Percentiles rank a stretch among this genome's conserved stretches.
Conservation (phyloP, 1,140 invertebrate species). For the Rhyacophila brunnea region DNA sequence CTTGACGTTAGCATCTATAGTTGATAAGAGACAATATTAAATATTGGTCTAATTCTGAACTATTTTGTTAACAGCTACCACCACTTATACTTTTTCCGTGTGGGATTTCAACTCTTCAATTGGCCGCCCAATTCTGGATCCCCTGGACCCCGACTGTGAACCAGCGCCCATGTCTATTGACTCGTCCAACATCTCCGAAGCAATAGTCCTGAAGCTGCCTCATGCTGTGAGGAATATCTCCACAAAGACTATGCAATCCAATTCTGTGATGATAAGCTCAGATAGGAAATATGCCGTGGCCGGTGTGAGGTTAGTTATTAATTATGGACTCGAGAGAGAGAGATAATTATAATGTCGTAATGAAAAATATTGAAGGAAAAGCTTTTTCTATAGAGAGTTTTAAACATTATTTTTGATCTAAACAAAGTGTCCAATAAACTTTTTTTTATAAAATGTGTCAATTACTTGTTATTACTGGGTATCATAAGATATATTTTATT, state of each 20-base stretch:
- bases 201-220: slow-evolving; percentile 74
- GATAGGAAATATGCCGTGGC: slow-evolving; percentile 91
- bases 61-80: slow-evolving; percentile 56
- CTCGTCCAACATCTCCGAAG: slow-evolving; percentile 48
- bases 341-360: neutral
- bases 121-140: slow-evolving; percentile 14
- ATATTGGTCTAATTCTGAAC: neutral
- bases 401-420: too few species aligned
- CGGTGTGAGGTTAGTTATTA: slow-evolving; percentile 72
- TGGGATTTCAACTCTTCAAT: slow-evolving; percentile 63
- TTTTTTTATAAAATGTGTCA: too few species aligned
- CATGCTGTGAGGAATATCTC: slow-evolving; percentile 92
- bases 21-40: neutral
- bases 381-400: too few species aligned
- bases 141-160: slow-evolving; percentile 39
- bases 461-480: too few species aligned
- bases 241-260: slow-evolving; percentile 83
- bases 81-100: slow-evolving; percentile 78
- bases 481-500: too few species aligned
- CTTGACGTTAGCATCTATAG: neutral
- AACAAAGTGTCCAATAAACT: too few species aligned
- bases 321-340: neutral
- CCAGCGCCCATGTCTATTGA: slow-evolving; percentile 34
- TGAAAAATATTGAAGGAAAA: too few species aligned
- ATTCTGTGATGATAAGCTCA: slow-evolving; percentile 88